Conservation (phyloP, 2,888 invertebrate species). For the Lithosia quadra region DNA sequence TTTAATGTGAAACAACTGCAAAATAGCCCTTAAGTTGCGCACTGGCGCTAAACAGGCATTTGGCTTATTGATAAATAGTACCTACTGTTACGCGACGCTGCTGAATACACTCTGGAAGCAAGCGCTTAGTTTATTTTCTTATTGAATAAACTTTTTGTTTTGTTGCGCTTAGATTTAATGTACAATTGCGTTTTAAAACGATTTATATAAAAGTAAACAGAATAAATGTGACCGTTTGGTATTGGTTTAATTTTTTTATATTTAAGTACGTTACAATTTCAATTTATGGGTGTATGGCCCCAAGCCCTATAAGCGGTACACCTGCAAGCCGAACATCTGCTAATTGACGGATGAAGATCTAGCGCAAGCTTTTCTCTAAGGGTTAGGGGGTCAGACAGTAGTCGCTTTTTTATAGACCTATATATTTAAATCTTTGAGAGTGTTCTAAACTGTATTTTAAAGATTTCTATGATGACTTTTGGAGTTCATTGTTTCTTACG, state of each 20-base stretch:
- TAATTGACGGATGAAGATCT: background rate
- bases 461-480: background rate
- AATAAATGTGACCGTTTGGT: background rate
- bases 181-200: constrained; percentile 10
- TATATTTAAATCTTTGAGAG: no score
- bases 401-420: no score
- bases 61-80: constrained; percentile 42
- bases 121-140: constrained; percentile 25
- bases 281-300: background rate
- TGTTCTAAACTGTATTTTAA: no score
- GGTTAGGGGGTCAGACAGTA: no score
- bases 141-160: constrained; percentile 40
- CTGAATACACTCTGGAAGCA: constrained; percentile 36
- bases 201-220: background rate
- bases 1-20: constrained; percentile 16
- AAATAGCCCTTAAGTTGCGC: constrained; percentile 28
- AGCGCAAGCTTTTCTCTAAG: background rate
- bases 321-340: no score
- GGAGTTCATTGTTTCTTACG: background rate
- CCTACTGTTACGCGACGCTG: constrained; percentile 22
- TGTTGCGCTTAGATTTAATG: constrained; percentile 20
- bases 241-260: background rate
- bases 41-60: constrained; percentile 32
- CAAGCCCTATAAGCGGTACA: no score
- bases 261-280: background rate